These are phyloP conservation scores for Globodera ellingtonae DNA, from an alignment of 1,140 invertebrate genomes.

Conservation along the genomic window DNA sequence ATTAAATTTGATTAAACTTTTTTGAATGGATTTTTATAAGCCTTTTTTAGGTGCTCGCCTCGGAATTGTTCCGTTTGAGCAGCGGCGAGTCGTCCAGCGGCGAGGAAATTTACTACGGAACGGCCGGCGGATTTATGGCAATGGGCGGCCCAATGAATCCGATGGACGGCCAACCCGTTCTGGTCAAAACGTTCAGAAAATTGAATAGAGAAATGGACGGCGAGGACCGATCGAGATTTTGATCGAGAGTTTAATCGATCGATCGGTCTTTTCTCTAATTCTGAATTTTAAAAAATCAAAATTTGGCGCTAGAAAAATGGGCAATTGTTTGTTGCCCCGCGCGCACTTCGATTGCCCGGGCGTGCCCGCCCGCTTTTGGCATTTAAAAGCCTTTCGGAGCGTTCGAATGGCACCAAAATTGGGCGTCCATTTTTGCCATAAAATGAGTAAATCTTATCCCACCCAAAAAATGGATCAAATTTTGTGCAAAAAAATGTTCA, in stretches of 20 bases:
- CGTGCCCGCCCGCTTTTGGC: too few species aligned
- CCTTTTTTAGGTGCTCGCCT: constrained; percentile 30
- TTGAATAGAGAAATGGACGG: neutral
- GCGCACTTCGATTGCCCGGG: too few species aligned
- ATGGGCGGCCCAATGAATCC: constrained; percentile 3
- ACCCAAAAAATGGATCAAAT: neutral
- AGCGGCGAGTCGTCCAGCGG: neutral
- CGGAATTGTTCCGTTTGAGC: constrained; percentile 40
- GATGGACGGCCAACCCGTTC: constrained; percentile 21
- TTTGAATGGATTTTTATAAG: too few species aligned
- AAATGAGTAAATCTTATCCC: too few species aligned
- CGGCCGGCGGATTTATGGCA: neutral
- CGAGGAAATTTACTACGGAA: constrained; percentile 16
- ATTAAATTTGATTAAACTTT: too few species aligned
- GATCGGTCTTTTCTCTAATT: too few species aligned
- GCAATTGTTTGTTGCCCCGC: too few species aligned
- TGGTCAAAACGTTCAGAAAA: constrained; percentile 8
- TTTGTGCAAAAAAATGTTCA: neutral
- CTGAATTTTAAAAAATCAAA: too few species aligned
- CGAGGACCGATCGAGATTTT: neutral
- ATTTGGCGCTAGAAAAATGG: too few species aligned
- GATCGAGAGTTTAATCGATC: neutral
- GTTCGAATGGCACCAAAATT: too few species aligned
- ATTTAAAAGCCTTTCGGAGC: too few species aligned
- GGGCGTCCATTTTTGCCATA: too few species aligned